Conservation (phyloP, 2,888 invertebrate species). For the Torymus aiolomorphi region DNA sequence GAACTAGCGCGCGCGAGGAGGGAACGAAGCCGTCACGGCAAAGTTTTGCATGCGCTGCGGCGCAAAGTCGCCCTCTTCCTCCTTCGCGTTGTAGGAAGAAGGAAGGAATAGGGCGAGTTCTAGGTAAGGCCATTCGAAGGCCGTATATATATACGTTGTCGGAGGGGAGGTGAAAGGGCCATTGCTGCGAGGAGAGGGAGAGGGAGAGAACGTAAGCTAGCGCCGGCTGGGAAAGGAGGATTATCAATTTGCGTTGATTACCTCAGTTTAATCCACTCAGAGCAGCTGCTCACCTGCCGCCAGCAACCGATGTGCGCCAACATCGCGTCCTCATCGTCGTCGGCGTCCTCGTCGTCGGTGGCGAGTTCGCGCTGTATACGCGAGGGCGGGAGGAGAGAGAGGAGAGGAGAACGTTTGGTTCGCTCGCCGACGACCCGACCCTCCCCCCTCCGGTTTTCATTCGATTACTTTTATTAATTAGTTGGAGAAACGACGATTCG, state of each 20-base stretch:
- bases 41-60: slow-evolving; percentile 42
- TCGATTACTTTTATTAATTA: slow-evolving; percentile 71
- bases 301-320: too few relatives aligned
- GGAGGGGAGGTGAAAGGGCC: slow-evolving; percentile 43
- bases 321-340: slow-evolving; percentile 29
- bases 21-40: background rate
- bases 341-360: slow-evolving; percentile 34
- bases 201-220: background rate
- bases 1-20: slow-evolving; percentile 16
- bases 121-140: slow-evolving; percentile 34
- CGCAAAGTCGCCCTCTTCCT: slow-evolving; percentile 7
- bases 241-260: slow-evolving; percentile 73
- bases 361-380: background rate
- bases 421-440: slow-evolving; percentile 38
- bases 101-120: slow-evolving; percentile 2
- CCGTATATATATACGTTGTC: slow-evolving; percentile 4
- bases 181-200: slow-evolving; percentile 13
- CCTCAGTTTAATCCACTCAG: slow-evolving; percentile 72
- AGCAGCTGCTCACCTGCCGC: slow-evolving; percentile 70
- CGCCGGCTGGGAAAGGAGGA: slow-evolving; percentile 65
- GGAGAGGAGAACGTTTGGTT: background rate
- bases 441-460: slow-evolving; percentile 62
- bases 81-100: background rate
- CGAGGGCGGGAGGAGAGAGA: too few relatives aligned
- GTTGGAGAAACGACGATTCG: slow-evolving; percentile 61